Evolutionary conservation across 1,140 invertebrate genomes (phyloP).

Genomic region (Dufourea novaeangliae): DNA sequence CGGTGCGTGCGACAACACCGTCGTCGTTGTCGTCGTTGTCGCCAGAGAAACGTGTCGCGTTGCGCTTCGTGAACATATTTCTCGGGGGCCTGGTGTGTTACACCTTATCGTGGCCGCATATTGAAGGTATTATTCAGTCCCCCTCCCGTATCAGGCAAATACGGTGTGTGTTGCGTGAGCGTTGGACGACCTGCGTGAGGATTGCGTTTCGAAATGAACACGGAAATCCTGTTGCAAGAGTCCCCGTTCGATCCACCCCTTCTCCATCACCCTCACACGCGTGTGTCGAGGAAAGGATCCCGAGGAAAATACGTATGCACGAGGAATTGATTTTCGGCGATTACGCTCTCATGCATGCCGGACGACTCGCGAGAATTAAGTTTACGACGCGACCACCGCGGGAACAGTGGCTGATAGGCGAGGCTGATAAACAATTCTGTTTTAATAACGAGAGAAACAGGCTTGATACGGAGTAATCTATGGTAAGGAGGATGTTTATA

Average conservation of each 20-base stretch:
- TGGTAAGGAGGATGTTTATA: too few relatives aligned
- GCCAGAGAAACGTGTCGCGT: constrained; percentile 28
- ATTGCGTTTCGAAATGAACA: constrained; percentile 26
- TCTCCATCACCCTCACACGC: too few relatives aligned
- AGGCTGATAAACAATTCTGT: too few relatives aligned
- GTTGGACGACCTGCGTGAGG: constrained; percentile 36
- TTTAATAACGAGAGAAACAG: too few relatives aligned
- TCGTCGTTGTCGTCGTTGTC: background rate
- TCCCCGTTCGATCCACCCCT: background rate
- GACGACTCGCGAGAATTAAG: too few relatives aligned
- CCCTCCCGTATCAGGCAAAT: constrained; percentile 5
- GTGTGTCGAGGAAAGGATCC: too few relatives aligned
- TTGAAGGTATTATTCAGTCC: constrained; percentile 47
- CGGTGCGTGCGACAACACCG: background rate
- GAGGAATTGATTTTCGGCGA: background rate
- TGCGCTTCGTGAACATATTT: constrained; percentile 33
- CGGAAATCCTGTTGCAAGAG: constrained; percentile 14
- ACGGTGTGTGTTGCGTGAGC: constrained; percentile 30
- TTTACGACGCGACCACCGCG: too few relatives aligned
- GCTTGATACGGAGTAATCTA: too few relatives aligned
- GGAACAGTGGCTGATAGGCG: too few relatives aligned
- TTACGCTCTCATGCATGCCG: background rate
- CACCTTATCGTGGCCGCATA: constrained; percentile 41
- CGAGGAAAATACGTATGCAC: background rate
- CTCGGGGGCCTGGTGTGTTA: constrained; percentile 1